A percentile compares a stretch with the other conserved stretches of the same genome.
Evolutionary conservation across 2,113 vertebrate genomes (phyloP).

Genomic region (Anhinga rufa): DNA sequence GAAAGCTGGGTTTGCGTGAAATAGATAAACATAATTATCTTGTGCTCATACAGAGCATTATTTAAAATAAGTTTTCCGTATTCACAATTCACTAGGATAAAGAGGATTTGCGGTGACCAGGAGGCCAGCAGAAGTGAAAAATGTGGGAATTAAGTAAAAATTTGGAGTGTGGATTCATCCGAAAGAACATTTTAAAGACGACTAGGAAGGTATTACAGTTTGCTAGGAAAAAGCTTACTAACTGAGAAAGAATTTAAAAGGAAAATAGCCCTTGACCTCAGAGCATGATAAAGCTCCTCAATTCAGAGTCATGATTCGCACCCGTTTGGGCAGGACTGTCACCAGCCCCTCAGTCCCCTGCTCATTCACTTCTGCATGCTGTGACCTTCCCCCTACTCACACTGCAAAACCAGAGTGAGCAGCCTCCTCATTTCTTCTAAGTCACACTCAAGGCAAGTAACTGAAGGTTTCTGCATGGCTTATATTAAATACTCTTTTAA

Average conservation of each 20-base stretch:
- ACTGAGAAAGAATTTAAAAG: background rate
- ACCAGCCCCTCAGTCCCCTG: background rate
- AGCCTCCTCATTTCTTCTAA: accelerated
- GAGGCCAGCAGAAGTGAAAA: background rate
- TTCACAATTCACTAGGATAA: background rate
- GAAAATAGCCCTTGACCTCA: background rate
- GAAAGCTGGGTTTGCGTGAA: constrained; percentile 36
- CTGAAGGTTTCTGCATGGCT: background rate
- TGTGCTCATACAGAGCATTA: background rate
- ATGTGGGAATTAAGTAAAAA: background rate
- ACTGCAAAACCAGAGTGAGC: background rate
- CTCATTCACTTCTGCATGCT: background rate
- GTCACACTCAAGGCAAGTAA: background rate
- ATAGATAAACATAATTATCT: constrained; percentile 52
- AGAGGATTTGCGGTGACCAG: background rate
- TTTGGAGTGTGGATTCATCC: background rate
- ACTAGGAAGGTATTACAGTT: background rate
- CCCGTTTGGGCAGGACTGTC: background rate
- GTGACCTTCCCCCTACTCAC: background rate
- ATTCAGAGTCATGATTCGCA: too few species aligned
- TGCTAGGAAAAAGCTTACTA: background rate
- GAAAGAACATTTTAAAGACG: background rate
- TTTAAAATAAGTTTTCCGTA: background rate
- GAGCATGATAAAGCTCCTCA: background rate
- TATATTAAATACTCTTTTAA: background rate